phyloP scores from a whole-genome alignment of 1,140 invertebrate genomes.

The Prorops nasuta region DNA sequence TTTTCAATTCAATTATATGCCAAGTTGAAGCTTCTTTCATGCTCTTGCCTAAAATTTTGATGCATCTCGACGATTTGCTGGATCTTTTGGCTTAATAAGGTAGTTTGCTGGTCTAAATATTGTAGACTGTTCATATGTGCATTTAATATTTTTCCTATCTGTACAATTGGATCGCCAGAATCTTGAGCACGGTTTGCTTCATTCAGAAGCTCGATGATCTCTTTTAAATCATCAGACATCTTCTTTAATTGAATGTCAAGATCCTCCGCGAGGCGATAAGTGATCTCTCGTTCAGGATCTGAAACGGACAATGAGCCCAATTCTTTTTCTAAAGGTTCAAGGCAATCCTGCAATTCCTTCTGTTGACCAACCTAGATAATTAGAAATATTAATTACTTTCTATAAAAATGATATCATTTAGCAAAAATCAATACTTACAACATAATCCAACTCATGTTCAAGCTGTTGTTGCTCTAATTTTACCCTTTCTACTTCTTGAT shows the following conservation, averaged over 20 bases:
- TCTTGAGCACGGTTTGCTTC: constrained; percentile 82
- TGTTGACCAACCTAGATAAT: constrained; percentile 70
- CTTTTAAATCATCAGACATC: constrained; percentile 92
- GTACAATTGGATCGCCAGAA: constrained; percentile 82
- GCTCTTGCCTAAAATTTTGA: constrained; percentile 74
- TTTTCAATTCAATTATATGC: constrained; percentile 48
- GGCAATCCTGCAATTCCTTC: constrained; percentile 84
- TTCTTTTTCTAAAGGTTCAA: constrained; percentile 83
- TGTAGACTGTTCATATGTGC: constrained; percentile 95
- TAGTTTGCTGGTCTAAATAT: constrained; percentile 82
- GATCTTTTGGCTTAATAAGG: constrained; percentile 72
- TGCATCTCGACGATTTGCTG: constrained; percentile 82
- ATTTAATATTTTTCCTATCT: constrained; percentile 91
- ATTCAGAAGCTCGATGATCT: constrained; percentile 93
- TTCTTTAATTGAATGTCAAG: constrained; percentile 89
- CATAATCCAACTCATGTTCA: constrained; percentile 93
- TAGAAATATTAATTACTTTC: constrained; percentile 1
- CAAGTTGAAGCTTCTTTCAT: constrained; percentile 67
- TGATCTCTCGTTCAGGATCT: constrained; percentile 84
- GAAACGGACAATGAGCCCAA: constrained; percentile 68
- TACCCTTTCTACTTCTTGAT: constrained; percentile 80
- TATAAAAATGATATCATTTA: constrained; percentile 7
- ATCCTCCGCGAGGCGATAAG: constrained; percentile 83
- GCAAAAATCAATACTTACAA: constrained; percentile 55
- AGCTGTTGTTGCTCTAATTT: constrained; percentile 87